phyloP scores from a whole-genome alignment of 2,113 vertebrate species.

The Arothron firmamentum region DNA sequence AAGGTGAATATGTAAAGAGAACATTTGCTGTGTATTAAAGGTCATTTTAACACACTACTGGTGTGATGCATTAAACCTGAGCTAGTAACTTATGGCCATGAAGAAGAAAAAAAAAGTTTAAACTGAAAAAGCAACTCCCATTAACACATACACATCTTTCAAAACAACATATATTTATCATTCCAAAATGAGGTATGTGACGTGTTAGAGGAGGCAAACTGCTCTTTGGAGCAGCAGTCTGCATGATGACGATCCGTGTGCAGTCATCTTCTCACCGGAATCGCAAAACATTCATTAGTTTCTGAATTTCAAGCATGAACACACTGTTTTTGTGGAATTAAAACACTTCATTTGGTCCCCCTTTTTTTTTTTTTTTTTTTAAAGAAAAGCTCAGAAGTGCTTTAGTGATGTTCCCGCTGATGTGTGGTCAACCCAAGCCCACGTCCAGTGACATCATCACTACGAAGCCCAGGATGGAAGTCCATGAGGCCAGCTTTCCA shows the following conservation, averaged over 20 bases:
- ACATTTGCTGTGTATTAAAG: not conserved
- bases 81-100: no score
- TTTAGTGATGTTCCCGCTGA: not conserved
- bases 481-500: conserved; percentile 92
- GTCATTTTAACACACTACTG: not conserved
- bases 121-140: not conserved
- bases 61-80: not conserved
- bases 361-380: no score
- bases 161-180: not conserved
- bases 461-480: conserved; percentile 88
- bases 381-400: conserved; percentile 24
- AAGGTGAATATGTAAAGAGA: not conserved
- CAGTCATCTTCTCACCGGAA: not conserved
- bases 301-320: conserved; percentile 31
- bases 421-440: conserved; percentile 81
- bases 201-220: not conserved
- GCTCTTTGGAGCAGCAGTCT: not conserved
- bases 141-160: not conserved
- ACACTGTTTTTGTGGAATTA: conserved; percentile 15
- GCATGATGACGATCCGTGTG: conserved; percentile 7
- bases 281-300: not conserved
- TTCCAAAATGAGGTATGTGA: not conserved
- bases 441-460: conserved; percentile 99
- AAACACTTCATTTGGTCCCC: conserved; percentile 50
- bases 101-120: not conserved